Evolutionary conservation across 2,888 invertebrate species (phyloP).

Genomic region (Drosophila macrospina): DNA sequence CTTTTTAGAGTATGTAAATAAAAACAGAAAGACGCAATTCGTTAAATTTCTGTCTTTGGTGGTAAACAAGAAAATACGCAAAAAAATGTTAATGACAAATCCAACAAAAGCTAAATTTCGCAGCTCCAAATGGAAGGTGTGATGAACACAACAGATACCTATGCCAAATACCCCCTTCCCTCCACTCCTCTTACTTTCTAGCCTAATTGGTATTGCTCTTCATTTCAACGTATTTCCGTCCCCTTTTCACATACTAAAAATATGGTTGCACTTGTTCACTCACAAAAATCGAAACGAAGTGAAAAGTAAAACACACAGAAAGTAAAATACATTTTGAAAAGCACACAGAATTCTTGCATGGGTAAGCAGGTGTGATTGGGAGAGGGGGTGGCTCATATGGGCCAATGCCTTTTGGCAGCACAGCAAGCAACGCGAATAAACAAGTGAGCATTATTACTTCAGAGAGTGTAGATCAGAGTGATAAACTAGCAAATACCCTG

Average conservation of each 20-base stretch:
- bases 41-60: slow-evolving; percentile 22
- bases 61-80: slow-evolving; percentile 52
- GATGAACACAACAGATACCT: slow-evolving; percentile 9
- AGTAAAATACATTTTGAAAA: slow-evolving; percentile 50
- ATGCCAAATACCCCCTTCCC: neutral
- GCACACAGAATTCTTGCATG: slow-evolving; percentile 25
- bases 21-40: slow-evolving; percentile 69
- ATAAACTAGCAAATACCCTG: slow-evolving; percentile 22
- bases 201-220: neutral
- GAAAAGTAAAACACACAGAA: slow-evolving; percentile 32
- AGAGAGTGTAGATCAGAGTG: neutral
- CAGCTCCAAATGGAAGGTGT: slow-evolving; percentile 35
- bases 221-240: slow-evolving; percentile 1
- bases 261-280: slow-evolving; percentile 14
- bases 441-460: slow-evolving; percentile 34
- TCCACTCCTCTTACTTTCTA: neutral
- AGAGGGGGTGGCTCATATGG: slow-evolving; percentile 31
- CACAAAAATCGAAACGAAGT: slow-evolving; percentile 12
- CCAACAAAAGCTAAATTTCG: slow-evolving; percentile 35
- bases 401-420: slow-evolving; percentile 77
- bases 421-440: slow-evolving; percentile 34
- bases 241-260: slow-evolving; percentile 2
- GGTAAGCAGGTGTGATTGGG: neutral
- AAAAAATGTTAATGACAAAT: slow-evolving; percentile 48
- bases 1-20: slow-evolving; percentile 56